phyloP scores from a whole-genome alignment of 2,888 invertebrate genomes.

The Tetropium fuscum region DNA sequence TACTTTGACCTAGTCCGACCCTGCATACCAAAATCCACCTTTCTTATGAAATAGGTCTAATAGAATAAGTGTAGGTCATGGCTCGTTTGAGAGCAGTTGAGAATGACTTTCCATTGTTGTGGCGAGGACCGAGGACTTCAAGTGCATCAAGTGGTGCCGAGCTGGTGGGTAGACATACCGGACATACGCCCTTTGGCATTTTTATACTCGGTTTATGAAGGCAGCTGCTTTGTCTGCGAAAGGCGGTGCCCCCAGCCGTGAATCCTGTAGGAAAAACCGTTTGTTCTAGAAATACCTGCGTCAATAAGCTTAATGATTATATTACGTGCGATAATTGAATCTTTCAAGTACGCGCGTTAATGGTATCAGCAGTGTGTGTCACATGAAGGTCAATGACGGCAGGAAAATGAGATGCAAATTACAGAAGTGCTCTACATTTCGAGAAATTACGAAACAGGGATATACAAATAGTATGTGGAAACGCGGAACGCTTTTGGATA shows the following conservation, averaged over 20 bases:
- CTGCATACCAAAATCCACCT: too few relatives aligned
- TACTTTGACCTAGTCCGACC: too few relatives aligned
- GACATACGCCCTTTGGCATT: conserved; percentile 29
- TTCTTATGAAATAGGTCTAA: conserved; percentile 9
- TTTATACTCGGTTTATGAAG: conserved; percentile 21
- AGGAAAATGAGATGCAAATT: conserved; percentile 7
- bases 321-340: conserved; percentile 14
- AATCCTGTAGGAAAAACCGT: conserved; percentile 38
- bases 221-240: conserved; percentile 41
- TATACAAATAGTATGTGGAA: too few relatives aligned
- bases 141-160: conserved; percentile 23
- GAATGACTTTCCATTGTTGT: conserved; percentile 20
- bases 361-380: neutral
- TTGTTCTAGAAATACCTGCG: conserved; percentile 22
- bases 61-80: conserved; percentile 21
- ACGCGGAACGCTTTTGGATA: neutral
- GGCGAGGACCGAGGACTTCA: conserved; percentile 25
- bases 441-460: too few relatives aligned
- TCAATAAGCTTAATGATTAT: conserved; percentile 24
- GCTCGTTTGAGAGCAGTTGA: conserved; percentile 11
- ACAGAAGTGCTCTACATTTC: neutral
- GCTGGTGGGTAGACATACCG: conserved; percentile 31
- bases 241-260: conserved; percentile 43
- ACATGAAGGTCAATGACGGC: conserved; percentile 20
- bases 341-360: conserved; percentile 25